phyloP scores from a whole-genome alignment of 2,113 vertebrate genomes.

The Poicephalus meyeri region DNA sequence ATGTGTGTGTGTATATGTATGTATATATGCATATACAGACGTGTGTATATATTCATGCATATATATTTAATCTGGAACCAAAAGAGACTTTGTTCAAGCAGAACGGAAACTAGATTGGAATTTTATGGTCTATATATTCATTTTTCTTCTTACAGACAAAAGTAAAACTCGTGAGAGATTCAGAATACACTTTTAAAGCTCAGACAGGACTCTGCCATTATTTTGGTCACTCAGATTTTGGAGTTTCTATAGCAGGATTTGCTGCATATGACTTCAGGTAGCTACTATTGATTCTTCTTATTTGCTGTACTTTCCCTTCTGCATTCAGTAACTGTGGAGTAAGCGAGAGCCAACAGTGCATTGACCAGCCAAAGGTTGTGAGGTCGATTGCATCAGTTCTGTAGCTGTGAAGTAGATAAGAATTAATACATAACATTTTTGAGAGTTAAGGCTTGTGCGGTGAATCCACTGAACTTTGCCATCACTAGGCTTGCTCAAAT shows the following conservation, averaged over 20 bases:
- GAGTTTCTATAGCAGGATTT: conserved; percentile 81
- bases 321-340: not conserved
- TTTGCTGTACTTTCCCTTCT: conserved; percentile 29
- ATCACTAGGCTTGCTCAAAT: not conserved
- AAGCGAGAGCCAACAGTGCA: not conserved
- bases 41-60: accelerated
- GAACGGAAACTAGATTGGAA: not conserved
- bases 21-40: accelerated
- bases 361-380: not conserved
- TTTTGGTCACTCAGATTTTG: conserved; percentile 76
- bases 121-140: not conserved
- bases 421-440: not conserved
- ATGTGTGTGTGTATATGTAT: not conserved
- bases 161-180: conserved; percentile 83
- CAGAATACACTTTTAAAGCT: conserved; percentile 86
- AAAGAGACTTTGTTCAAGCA: not conserved
- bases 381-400: not conserved
- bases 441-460: not conserved
- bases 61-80: not conserved
- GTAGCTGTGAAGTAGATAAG: not conserved
- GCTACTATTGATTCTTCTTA: not conserved
- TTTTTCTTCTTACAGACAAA: conserved; percentile 74
- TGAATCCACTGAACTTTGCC: not conserved
- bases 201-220: conserved; percentile 82
- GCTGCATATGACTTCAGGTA: conserved; percentile 86